A percentile compares a stretch with the other conserved stretches of the same genome.
phyloP scores from a whole-genome alignment of 2,888 invertebrate species.

The Scaptomyza parva region DNA sequence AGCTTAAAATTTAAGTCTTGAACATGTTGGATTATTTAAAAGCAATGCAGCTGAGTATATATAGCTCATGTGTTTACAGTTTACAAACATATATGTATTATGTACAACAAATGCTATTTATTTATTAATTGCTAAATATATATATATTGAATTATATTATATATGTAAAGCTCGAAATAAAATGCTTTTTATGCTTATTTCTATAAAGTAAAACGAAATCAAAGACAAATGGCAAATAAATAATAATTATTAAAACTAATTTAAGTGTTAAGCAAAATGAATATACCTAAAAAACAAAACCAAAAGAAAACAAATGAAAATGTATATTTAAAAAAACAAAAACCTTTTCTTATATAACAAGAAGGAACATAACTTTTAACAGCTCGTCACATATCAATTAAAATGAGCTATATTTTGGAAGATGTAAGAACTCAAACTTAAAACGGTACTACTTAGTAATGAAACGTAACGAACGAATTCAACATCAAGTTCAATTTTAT shows the following conservation, averaged over 20 bases:
- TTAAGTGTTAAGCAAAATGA: slow-evolving; percentile 62
- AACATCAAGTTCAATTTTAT: slow-evolving; percentile 69
- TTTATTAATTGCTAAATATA: slow-evolving; percentile 63
- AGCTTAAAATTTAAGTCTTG: slow-evolving; percentile 53
- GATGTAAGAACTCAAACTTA: slow-evolving; percentile 25
- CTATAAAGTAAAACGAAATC: slow-evolving; percentile 45
- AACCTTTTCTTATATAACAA: slow-evolving; percentile 54
- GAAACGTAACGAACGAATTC: slow-evolving; percentile 59
- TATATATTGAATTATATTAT: slow-evolving; percentile 25
- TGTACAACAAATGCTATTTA: slow-evolving; percentile 51
- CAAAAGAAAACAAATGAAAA: slow-evolving; percentile 28
- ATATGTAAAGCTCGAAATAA: slow-evolving; percentile 38
- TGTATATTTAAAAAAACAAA: slow-evolving; percentile 30
- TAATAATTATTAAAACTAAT: slow-evolving; percentile 46
- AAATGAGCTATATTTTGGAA: slow-evolving; percentile 68
- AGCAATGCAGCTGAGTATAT: slow-evolving; percentile 52
- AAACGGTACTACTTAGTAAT: slow-evolving; percentile 17
- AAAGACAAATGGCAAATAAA: slow-evolving; percentile 43
- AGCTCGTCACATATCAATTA: slow-evolving; percentile 78
- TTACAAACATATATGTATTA: slow-evolving; percentile 23
- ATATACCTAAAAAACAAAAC: slow-evolving; percentile 24
- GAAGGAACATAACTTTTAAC: slow-evolving; percentile 52
- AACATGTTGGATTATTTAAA: slow-evolving; percentile 61
- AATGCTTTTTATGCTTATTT: slow-evolving; percentile 67
- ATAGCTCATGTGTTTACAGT: slow-evolving; percentile 22